These are phyloP conservation scores for Cydia amplana DNA, from an alignment of 1,140 invertebrate species.

Conservation along the genomic window DNA sequence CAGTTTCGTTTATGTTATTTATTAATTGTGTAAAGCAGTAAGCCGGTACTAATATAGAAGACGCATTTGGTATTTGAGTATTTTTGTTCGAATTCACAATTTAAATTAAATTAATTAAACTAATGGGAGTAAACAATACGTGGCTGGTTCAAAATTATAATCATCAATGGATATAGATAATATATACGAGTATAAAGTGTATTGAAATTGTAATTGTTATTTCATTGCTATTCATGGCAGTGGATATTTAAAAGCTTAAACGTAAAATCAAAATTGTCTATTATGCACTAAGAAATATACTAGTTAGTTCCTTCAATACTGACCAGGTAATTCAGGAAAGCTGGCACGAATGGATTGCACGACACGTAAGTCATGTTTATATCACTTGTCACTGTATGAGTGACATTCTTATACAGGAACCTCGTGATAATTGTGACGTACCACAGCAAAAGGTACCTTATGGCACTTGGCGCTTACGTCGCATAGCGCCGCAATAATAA, in stretches of 20 bases:
- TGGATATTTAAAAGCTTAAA: not conserved
- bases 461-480: no score
- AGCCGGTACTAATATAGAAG: constrained; percentile 37
- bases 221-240: not conserved
- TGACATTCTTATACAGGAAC: no score
- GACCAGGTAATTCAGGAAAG: not conserved
- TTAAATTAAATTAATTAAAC: not conserved
- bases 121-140: not conserved
- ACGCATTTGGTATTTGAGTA: constrained; percentile 24
- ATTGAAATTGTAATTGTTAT: not conserved
- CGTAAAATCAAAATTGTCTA: no score
- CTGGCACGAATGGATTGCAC: no score
- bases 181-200: not conserved
- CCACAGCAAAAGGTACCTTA: no score
- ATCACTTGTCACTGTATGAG: no score
- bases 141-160: not conserved
- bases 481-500: no score
- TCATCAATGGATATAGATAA: not conserved
- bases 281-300: not conserved
- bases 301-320: not conserved
- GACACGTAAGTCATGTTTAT: no score
- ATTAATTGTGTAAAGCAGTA: constrained; percentile 53
- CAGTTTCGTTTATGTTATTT: constrained; percentile 51
- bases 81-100: not conserved
- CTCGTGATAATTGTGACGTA: no score